phyloP scores from a whole-genome alignment of 2,888 invertebrate genomes.

The Taphrorychus bicolor region DNA sequence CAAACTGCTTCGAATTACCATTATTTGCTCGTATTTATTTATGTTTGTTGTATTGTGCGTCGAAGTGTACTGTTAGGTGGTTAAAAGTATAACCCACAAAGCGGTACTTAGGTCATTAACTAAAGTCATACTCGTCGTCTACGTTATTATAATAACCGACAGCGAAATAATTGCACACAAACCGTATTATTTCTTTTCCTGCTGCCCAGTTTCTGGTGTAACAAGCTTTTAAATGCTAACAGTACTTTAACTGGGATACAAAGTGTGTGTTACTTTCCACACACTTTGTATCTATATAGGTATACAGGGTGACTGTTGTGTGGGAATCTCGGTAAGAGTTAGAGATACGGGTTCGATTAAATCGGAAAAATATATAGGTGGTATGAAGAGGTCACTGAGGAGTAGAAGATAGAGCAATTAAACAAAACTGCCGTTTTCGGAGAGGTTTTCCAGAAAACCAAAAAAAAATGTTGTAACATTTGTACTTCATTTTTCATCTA shows the following conservation, averaged over 20 bases:
- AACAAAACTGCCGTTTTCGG: too few relatives aligned
- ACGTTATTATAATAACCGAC: neutral
- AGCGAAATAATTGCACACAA: neutral
- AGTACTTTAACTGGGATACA: constrained; percentile 10
- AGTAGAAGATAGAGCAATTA: too few relatives aligned
- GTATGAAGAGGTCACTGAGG: too few relatives aligned
- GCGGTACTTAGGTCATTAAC: neutral
- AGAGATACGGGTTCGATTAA: neutral
- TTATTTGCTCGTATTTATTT: neutral
- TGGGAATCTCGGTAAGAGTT: neutral
- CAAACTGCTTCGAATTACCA: neutral
- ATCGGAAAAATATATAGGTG: neutral
- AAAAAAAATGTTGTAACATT: too few relatives aligned
- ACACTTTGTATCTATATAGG: too few relatives aligned
- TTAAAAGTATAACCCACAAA: neutral
- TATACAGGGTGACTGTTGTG: neutral
- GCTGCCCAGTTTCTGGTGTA: constrained; percentile 18
- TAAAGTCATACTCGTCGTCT: neutral
- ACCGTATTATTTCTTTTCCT: constrained; percentile 18
- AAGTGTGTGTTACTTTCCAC: too few relatives aligned
- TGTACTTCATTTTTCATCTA: too few relatives aligned
- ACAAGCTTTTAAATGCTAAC: constrained; percentile 4
- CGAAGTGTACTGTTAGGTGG: neutral
- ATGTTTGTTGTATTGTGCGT: too few relatives aligned
- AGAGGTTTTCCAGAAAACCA: too few relatives aligned